These are phyloP conservation scores for Benthosema pterotum DNA, from an alignment of 2,797 vertebrate species.

Conservation along the genomic window DNA sequence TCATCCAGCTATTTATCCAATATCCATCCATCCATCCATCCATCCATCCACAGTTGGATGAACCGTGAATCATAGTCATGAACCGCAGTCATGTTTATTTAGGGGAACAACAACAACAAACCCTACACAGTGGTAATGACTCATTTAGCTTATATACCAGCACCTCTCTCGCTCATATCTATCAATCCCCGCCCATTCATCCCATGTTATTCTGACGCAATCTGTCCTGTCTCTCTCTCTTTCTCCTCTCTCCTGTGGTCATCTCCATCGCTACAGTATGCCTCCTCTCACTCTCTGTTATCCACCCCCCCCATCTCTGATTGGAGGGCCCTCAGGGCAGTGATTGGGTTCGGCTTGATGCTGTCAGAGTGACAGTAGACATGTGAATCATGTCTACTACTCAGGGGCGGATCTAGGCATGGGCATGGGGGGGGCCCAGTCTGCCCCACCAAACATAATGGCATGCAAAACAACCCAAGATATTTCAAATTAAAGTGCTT, in stretches of 20 bases:
- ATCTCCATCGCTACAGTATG: conserved; percentile 33
- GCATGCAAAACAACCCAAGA: no score
- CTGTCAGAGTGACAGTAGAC: conserved; percentile 71
- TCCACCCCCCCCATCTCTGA: conserved; percentile 47
- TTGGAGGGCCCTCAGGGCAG: conserved; percentile 60
- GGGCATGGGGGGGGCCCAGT: no score
- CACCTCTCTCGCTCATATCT: conserved; percentile 24
- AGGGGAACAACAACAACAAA: neutral
- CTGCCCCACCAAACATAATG: no score
- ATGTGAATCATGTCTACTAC: conserved; percentile 68
- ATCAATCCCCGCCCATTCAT: neutral
- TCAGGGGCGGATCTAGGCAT: no score
- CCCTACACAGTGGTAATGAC: no score
- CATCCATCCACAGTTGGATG: no score
- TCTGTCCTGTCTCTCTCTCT: neutral
- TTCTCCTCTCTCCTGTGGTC: neutral
- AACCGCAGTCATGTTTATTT: neutral
- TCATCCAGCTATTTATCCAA: neutral
- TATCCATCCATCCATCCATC: no score
- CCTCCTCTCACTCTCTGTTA: conserved; percentile 12
- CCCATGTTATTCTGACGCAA: neutral
- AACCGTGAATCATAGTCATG: no score
- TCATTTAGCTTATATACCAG: conserved; percentile 25
- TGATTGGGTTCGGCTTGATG: conserved; percentile 67
- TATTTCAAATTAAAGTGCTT: no score